phyloP scores from a whole-genome alignment of 2,113 vertebrate species.

The Platysteira castanea region DNA sequence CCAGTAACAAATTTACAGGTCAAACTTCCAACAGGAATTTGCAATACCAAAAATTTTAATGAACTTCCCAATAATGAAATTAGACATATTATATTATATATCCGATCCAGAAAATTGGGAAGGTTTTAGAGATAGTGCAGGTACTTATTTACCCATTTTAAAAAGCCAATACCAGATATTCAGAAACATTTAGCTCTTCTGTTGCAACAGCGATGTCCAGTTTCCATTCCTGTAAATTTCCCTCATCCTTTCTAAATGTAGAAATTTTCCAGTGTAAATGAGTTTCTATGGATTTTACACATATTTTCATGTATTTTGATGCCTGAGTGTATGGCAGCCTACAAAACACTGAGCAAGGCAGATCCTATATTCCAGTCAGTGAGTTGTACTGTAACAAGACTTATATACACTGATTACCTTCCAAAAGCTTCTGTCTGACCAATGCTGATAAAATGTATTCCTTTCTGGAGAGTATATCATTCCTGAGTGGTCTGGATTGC shows the following conservation, averaged over 20 bases:
- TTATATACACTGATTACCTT: background rate
- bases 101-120: background rate
- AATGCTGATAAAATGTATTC: background rate
- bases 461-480: background rate
- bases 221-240: background rate
- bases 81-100: background rate
- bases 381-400: background rate
- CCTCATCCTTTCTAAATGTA: background rate
- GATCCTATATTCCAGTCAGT: background rate
- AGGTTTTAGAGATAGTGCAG: background rate
- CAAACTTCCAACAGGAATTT: background rate
- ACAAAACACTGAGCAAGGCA: background rate
- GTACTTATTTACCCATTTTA: background rate
- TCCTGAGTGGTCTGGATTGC: background rate
- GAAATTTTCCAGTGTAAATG: background rate
- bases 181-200: background rate
- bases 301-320: background rate
- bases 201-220: background rate
- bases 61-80: background rate
- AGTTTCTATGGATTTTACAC: background rate
- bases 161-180: background rate
- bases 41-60: background rate
- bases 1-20: background rate
- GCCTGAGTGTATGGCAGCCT: background rate
- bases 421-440: background rate